Base-by-base conservation (phyloP, 2,797 vertebrate genomes). In the Lithobates sylvaticus region DNA sequence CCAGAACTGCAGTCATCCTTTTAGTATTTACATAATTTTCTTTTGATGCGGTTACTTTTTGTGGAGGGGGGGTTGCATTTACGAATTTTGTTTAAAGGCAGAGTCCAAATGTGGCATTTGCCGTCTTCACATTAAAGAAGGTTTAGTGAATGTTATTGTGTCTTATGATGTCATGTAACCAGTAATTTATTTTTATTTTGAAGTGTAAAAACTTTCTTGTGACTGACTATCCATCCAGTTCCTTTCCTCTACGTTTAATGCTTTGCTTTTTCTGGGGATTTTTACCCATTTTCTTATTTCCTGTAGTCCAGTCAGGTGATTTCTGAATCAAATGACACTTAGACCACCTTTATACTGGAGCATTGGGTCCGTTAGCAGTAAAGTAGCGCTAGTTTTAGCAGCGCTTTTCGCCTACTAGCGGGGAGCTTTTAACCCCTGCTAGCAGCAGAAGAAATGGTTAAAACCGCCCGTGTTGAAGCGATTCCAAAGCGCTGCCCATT, bases 21-120 rank as follows among this genome's bases (percentile, higher is more conserved):
- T 47, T 42, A 47, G 67, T 87, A 87, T 87, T 87, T 87, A 83
- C 69, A 83, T 69, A 78, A 87, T 83, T 39, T 83, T 26, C 85
- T 77, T 86, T 83, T 82, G 85, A 86, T 86, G 79, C 36, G 80
- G 80, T 83, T 83, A 39, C 23, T 29, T 78, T 78, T 54, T 86
- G 67, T 23, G 15, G 71, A 8, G 47, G 70, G 72, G 72, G 42
- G 61, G 44, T 61, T 34, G 29, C 64, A 81, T 69, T 81, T 82
- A 34, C 36, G n/a, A 23, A 50, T 34, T 86, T 81, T 71, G 47
- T 86, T 86, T 76, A 21, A 82, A 86, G 29, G 58, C 39, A 65
- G 36, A 54, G 71, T 79, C 74, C 67, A 83, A 78, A 82, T 64
- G 54, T 78, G 67, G 58, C 54, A 72, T 83, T 83, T 83, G 36